phyloP scores from a whole-genome alignment of 1,140 invertebrate genomes.

The Philotrypesis tridentata region DNA sequence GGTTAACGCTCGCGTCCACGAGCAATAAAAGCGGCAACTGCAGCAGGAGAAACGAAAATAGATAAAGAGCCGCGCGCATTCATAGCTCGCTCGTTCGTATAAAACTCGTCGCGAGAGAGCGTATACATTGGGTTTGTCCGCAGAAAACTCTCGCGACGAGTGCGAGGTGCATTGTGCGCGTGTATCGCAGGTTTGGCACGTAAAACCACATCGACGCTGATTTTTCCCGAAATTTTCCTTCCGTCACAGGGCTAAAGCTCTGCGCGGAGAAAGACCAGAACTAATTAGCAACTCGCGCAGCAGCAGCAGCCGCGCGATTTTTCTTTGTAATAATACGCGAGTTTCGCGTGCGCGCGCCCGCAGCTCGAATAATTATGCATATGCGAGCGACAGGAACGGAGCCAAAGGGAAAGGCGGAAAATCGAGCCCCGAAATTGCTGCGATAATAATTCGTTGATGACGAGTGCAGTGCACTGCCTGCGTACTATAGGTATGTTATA shows the following conservation, averaged over 20 bases:
- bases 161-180: too few species aligned
- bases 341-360: not conserved
- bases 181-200: too few species aligned
- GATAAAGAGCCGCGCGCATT: not conserved
- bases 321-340: not conserved
- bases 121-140: not conserved
- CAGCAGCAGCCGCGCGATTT: not conserved
- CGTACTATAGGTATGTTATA: too few species aligned
- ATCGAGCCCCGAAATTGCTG: not conserved
- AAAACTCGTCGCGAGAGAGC: not conserved
- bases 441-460: slow-evolving; percentile 19
- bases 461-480: too few species aligned
- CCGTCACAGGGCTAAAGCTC: too few species aligned
- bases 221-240: not conserved
- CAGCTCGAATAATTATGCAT: slow-evolving; percentile 37
- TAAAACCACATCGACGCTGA: not conserved
- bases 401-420: not conserved
- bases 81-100: not conserved
- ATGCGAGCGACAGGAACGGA: slow-evolving; percentile 2
- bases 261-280: not conserved
- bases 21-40: not conserved
- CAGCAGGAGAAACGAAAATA: not conserved
- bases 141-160: too few species aligned
- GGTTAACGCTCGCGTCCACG: not conserved
- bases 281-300: not conserved